These are phyloP conservation scores for Dynastes tityus DNA, from an alignment of 2,888 invertebrate genomes.

Conservation along the genomic window DNA sequence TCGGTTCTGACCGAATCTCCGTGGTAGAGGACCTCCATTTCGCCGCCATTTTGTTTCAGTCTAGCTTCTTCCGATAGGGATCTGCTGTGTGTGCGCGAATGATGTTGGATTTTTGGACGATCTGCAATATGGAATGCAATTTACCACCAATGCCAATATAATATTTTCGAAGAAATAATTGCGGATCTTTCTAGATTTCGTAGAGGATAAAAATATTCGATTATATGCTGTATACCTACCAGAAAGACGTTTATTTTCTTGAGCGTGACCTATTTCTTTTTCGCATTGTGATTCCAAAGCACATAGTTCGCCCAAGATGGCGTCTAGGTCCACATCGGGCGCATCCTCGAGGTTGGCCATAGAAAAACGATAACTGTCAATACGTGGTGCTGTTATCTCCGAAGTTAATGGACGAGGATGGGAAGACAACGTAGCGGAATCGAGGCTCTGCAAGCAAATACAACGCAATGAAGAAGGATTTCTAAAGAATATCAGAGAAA, in stretches of 20 bases:
- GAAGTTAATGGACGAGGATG: constrained; percentile 77
- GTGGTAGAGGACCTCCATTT: constrained; percentile 65
- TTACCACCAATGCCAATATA: neutral
- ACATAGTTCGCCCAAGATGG: constrained; percentile 95
- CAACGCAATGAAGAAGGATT: constrained; percentile 37
- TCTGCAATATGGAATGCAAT: constrained; percentile 57
- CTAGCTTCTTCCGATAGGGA: constrained; percentile 70
- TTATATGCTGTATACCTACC: constrained; percentile 59
- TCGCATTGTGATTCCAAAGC: constrained; percentile 86
- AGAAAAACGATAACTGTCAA: constrained; percentile 93
- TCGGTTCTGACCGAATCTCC: constrained; percentile 81
- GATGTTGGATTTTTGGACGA: constrained; percentile 66
- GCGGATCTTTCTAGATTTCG: too few species aligned
- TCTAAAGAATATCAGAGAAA: neutral
- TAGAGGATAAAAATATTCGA: too few species aligned
- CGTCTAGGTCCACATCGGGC: constrained; percentile 96
- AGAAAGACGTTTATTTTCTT: constrained; percentile 68
- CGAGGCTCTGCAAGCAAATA: constrained; percentile 77
- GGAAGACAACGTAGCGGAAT: constrained; percentile 74
- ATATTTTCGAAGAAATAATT: neutral
- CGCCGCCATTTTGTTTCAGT: constrained; percentile 66
- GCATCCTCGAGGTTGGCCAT: constrained; percentile 98
- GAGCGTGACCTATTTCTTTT: constrained; percentile 72
- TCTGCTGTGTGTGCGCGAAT: constrained; percentile 68
- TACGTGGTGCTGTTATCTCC: constrained; percentile 86